Conservation (phyloP, 2,113 vertebrate genomes). For the Rhagologus leucostigma region DNA sequence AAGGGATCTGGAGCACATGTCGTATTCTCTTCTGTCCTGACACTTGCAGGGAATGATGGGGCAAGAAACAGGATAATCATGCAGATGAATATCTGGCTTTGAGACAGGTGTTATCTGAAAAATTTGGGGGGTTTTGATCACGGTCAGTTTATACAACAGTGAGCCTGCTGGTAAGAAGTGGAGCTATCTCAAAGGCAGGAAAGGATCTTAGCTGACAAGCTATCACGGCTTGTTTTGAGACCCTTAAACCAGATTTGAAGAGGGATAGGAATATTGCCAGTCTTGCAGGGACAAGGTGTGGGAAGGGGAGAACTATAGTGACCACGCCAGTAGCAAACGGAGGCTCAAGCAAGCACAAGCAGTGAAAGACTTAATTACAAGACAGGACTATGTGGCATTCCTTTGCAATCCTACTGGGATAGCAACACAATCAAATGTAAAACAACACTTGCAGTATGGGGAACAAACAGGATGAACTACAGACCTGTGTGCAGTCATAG, state of each 20-base stretch:
- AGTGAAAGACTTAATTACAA: neutral
- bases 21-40: neutral
- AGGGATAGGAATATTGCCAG: neutral
- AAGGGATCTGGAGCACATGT: neutral
- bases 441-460: neutral
- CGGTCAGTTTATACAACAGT: neutral
- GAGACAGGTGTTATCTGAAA: neutral
- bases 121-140: neutral
- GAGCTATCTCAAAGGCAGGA: neutral
- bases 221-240: neutral
- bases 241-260: neutral
- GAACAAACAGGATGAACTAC: neutral
- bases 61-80: neutral
- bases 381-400: neutral
- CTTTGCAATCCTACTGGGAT: neutral
- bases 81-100: neutral
- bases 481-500: neutral
- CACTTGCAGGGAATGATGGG: neutral
- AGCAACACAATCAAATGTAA: neutral
- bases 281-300: neutral
- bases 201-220: neutral
- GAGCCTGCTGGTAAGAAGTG: neutral
- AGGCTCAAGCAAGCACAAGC: neutral
- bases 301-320: neutral
- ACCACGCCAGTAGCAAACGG: neutral